phyloP scores from a whole-genome alignment of 2,888 invertebrate species.

The Parnassius apollo region DNA sequence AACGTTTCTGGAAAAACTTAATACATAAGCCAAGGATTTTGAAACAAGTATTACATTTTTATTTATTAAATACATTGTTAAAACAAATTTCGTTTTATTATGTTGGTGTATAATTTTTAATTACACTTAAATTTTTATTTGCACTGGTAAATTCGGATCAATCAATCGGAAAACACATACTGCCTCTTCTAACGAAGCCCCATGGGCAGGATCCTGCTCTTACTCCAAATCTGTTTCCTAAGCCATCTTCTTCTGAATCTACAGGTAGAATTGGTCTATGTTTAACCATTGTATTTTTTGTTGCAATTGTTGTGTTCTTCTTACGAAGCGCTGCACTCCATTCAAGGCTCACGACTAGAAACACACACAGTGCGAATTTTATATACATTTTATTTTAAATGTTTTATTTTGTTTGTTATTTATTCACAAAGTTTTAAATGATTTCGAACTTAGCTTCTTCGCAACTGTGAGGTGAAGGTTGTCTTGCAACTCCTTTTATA shows the following conservation, averaged over 20 bases:
- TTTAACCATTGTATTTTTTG: background rate
- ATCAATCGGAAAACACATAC: slow-evolving; percentile 6
- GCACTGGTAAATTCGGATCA: too few relatives aligned
- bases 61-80: background rate
- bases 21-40: background rate
- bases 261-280: slow-evolving; percentile 16
- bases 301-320: background rate
- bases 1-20: too few relatives aligned
- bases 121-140: too few relatives aligned
- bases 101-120: background rate
- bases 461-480: background rate
- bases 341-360: slow-evolving; percentile 16
- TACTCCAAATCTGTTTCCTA: slow-evolving; percentile 19
- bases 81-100: background rate
- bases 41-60: background rate
- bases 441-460: background rate
- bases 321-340: slow-evolving; percentile 14
- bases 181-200: slow-evolving; percentile 3
- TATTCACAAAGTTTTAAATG: background rate
- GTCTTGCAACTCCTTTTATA: slow-evolving; percentile 6
- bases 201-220: slow-evolving; percentile 6
- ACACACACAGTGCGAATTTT: slow-evolving; percentile 21
- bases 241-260: slow-evolving; percentile 9
- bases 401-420: slow-evolving; percentile 1
- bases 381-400: slow-evolving; percentile 12